Evolutionary conservation across 2,888 invertebrate genomes (phyloP), one percentile per base, ranked within the genome.

Genomic region (Pteria penguin): DNA sequence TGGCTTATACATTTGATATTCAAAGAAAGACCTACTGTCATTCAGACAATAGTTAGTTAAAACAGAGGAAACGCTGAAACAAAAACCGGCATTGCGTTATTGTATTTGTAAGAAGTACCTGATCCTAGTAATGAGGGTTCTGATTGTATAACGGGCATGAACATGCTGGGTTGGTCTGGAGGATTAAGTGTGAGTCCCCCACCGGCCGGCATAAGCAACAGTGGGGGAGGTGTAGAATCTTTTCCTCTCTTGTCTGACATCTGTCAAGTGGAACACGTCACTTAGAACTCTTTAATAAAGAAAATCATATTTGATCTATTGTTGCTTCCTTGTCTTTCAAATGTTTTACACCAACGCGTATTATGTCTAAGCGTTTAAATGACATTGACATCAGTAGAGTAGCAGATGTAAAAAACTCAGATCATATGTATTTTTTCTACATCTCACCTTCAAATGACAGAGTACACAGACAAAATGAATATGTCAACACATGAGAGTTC

Each of bases 181-280:
- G 90, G 89, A 67, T 84, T 89, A 0, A 89, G 78, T 2, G 90
- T 91, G 18, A 90, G 82, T 18, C 91, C 91, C 60, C 89, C 89
- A 33, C 89, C 88, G 22, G 91, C 87, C 27, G 89, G 89, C 89
- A 90, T 90, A 22, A 90, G 79, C 58, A 91, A 83, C 74, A 90
- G 79, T 29, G 90, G 90, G 65, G 91, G 90, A 58, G 90, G 90
- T 18, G 90, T 89, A 4, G 84, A 63, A 75, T 90, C 89, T 84
- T 89, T 90, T 33, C 61, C 58, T 73, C 80, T 77, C 76, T 85
- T 85, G 81, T 90, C 90, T 73, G 90, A 85, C 90, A 90, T 90
- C 65, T 45, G 61, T 45, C 45, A 45, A 45, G 45, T 66, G 52
- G 67, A 63, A 84, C 84, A 84, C 84, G 84, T 84, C 84, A 80